phyloP scores from a whole-genome alignment of 2,888 invertebrate genomes.

The Malacosoma neustria region DNA sequence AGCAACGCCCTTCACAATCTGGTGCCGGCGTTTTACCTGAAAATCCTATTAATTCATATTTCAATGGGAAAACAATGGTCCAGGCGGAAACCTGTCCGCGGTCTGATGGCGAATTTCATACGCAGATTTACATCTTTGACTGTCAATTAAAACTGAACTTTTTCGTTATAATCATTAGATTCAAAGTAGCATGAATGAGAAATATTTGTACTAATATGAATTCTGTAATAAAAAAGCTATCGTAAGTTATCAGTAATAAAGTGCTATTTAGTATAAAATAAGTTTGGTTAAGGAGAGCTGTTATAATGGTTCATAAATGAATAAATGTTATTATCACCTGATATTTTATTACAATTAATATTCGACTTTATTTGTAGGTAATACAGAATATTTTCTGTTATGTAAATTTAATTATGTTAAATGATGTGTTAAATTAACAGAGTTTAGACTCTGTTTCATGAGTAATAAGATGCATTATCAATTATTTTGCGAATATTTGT shows the following conservation, averaged over 20 bases:
- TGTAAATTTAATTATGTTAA: neutral
- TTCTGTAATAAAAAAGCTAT: no score
- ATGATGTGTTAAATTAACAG: neutral
- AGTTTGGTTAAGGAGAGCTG: constrained; percentile 44
- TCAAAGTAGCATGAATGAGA: no score
- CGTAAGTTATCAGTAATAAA: no score
- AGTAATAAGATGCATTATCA: constrained; percentile 2
- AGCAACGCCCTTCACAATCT: constrained; percentile 29
- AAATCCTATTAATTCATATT: constrained; percentile 56
- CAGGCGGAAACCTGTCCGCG: constrained; percentile 54
- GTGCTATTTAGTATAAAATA: no score
- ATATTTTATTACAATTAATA: constrained; percentile 23
- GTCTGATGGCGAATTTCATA: constrained; percentile 43
- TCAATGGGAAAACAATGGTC: constrained; percentile 45
- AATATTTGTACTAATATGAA: no score
- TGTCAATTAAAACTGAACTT: constrained; percentile 7
- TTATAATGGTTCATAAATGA: constrained; percentile 48
- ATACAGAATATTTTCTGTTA: constrained; percentile 10
- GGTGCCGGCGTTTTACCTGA: constrained; percentile 39
- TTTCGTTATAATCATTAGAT: no score
- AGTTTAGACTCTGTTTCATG: neutral
- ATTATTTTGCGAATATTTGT: constrained; percentile 2
- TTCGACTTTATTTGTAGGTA: constrained; percentile 21
- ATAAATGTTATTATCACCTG: constrained; percentile 62
- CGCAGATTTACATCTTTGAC: constrained; percentile 38